A percentile compares a stretch with the other conserved stretches of the same genome.
phyloP scores from a whole-genome alignment of 2,888 invertebrate genomes.

The Marasmarcha lunaedactyla region DNA sequence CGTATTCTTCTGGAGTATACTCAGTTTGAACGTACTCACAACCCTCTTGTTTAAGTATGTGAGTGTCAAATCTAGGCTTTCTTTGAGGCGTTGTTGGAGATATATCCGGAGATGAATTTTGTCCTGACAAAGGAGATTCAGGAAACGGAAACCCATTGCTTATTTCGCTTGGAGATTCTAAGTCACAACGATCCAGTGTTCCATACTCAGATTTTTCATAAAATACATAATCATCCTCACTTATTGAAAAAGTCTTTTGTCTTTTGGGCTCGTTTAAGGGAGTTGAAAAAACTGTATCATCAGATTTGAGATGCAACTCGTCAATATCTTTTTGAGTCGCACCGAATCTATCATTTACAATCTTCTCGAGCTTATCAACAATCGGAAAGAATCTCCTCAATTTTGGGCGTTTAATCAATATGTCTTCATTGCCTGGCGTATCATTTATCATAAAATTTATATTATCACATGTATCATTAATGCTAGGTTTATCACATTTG shows the following conservation, averaged over 20 bases:
- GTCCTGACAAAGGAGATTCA: constrained; percentile 16
- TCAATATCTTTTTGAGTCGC: constrained; percentile 36
- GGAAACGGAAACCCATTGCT: constrained; percentile 33
- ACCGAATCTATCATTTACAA: constrained; percentile 39
- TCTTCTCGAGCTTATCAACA: constrained; percentile 42
- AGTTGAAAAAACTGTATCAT: constrained; percentile 46
- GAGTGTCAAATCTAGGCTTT: neutral
- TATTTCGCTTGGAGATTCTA: constrained; percentile 34
- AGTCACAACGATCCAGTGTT: constrained; percentile 38
- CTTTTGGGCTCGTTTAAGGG: constrained; percentile 36
- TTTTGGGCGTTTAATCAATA: constrained; percentile 50
- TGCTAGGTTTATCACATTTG: constrained; percentile 60
- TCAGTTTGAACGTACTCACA: neutral
- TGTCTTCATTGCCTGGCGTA: constrained; percentile 17
- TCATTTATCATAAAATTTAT: neutral
- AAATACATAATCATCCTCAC: constrained; percentile 44
- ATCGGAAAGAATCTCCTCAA: constrained; percentile 43
- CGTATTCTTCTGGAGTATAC: neutral
- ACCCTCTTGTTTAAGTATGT: too few species aligned
- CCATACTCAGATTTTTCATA: constrained; percentile 61
- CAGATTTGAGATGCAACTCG: constrained; percentile 41
- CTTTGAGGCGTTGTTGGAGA: neutral
- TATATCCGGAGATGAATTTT: neutral
- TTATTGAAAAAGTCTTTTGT: constrained; percentile 48
- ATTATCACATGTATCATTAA: constrained; percentile 23